Conservation (phyloP, 2,797 vertebrate species). For the Galaxias olidus region DNA sequence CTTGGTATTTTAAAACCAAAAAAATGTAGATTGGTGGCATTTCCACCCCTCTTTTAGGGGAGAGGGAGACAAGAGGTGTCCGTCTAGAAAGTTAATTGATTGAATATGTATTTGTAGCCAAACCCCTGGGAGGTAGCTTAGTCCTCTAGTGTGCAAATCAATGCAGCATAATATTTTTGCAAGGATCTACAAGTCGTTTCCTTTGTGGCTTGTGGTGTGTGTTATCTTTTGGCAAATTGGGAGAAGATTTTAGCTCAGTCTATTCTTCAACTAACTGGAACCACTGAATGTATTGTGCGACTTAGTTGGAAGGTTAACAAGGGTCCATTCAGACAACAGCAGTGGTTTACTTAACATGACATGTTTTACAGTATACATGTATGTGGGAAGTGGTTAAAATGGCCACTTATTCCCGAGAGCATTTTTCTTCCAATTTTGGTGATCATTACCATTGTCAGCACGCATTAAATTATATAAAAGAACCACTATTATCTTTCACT, state of each 20-base stretch:
- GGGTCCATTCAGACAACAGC: conserved; percentile 21
- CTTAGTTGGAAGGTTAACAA: conserved; percentile 14
- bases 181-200: background rate
- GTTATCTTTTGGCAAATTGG: background rate
- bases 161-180: conserved; percentile 7
- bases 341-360: conserved; percentile 13
- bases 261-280: too few species aligned
- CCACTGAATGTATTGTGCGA: too few species aligned
- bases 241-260: too few species aligned
- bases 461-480: conserved; percentile 61
- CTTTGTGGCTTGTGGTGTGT: conserved; percentile 4
- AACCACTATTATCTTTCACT: conserved; percentile 38
- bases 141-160: conserved; percentile 36
- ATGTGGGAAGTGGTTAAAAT: conserved; percentile 30
- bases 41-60: too few species aligned
- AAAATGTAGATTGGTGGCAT: too few species aligned
- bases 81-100: conserved; percentile 12
- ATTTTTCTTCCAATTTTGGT: conserved; percentile 44
- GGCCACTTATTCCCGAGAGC: conserved; percentile 30
- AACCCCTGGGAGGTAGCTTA: conserved; percentile 28
- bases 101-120: conserved; percentile 33
- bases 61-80: background rate
- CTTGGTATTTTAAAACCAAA: too few species aligned
- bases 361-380: conserved; percentile 34
- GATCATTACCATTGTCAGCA: conserved; percentile 60